Conservation (phyloP, 2,113 vertebrate species). For the Sinocyclocheilus maitianheensis region DNA sequence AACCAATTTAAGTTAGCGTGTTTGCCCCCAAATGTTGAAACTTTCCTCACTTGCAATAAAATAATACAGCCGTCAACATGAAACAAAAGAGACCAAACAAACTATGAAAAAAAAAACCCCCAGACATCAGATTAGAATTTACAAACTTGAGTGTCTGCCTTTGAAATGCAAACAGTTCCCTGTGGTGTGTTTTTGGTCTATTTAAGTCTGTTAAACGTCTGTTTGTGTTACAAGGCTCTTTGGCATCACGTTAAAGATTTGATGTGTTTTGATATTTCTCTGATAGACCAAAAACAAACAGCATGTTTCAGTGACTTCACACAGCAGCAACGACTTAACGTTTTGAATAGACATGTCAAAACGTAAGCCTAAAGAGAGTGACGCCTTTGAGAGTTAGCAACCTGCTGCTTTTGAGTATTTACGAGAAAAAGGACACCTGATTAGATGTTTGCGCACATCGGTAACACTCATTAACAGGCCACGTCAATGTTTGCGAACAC, state of each 20-base stretch:
- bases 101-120: background rate
- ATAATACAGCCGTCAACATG: background rate
- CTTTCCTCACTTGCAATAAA: background rate
- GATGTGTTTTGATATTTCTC: constrained; percentile 31
- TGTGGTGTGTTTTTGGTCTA: constrained; percentile 10
- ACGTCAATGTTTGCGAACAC: background rate
- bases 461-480: constrained; percentile 1
- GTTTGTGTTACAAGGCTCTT: constrained; percentile 2
- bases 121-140: constrained; percentile 29
- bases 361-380: background rate
- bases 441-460: background rate
- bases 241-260: background rate
- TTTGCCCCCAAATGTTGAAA: constrained; percentile 13
- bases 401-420: constrained; percentile 13
- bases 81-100: constrained; percentile 21
- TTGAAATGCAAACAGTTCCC: constrained; percentile 43
- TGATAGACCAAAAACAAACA: constrained; percentile 20
- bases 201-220: constrained; percentile 30
- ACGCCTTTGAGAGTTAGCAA: constrained; percentile 6
- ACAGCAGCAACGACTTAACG: background rate
- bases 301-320: constrained; percentile 11
- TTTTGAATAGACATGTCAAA: constrained; percentile 5
- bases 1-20: constrained; percentile 27
- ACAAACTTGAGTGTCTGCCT: constrained; percentile 15
- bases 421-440: background rate